Percentiles rank a stretch among this genome's conserved stretches.
phyloP scores from a whole-genome alignment of 2,797 vertebrate genomes.

The Philypnodon macrostomus region DNA sequence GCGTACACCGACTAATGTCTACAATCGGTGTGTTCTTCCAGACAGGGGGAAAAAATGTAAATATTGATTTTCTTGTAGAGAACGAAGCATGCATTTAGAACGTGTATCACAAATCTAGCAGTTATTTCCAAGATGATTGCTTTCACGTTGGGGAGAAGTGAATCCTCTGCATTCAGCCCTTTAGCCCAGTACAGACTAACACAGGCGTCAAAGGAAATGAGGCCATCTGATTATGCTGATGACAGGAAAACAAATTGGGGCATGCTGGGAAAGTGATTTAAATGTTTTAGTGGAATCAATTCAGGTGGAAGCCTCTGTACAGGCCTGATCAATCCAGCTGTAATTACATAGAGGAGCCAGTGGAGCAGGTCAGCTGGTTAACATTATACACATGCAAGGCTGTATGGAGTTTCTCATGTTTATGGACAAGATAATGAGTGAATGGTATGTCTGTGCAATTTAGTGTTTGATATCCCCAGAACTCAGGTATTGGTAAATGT shows the following conservation, averaged over 20 bases:
- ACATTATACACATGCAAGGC: constrained; percentile 8
- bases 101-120: background rate
- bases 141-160: background rate
- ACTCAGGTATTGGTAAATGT: too few relatives aligned
- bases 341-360: constrained; percentile 10
- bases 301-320: background rate
- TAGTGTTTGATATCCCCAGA: too few relatives aligned
- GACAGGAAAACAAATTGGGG: constrained; percentile 9
- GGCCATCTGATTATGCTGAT: constrained; percentile 4
- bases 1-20: background rate
- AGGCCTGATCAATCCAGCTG: constrained; percentile 10
- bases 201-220: constrained; percentile 1
- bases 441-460: too few relatives aligned
- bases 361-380: constrained; percentile 10
- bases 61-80: constrained; percentile 1
- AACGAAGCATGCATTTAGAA: background rate
- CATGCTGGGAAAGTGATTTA: constrained; percentile 6
- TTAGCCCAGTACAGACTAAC: constrained; percentile 1
- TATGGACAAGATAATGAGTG: too few relatives aligned
- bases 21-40: background rate
- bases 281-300: constrained; percentile 10
- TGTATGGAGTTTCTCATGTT: too few relatives aligned
- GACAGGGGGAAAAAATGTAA: background rate
- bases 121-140: constrained; percentile 1
- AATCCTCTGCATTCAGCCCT: background rate